Evolutionary conservation across 92 coral and sea anemone species (phyloP), one percentile per base, ranked within the genome.

Genomic region (Zoanthus sansibaricus): DNA sequence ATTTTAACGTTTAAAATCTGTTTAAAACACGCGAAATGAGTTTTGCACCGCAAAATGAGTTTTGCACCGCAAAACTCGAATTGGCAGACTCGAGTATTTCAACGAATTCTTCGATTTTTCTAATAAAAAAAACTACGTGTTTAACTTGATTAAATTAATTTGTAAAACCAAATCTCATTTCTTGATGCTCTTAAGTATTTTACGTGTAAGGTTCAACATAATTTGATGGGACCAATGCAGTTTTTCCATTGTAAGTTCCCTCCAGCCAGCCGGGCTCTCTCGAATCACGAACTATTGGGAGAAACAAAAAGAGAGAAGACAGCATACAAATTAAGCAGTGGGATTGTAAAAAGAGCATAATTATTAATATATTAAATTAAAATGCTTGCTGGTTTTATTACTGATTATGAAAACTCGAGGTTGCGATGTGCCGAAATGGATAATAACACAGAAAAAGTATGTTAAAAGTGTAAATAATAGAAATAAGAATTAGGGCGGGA

Each of bases 201-300:
- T 82, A 92, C 79, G 92, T 75, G 68, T 92, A 76, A 67, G 85
- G 87, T 80, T 97, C 99, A 44, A 95, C 99, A 61, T 97, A 97
- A 86, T 97, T 97, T 71, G 93, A 94, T 1, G 99, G 99, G 37
- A 97, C 72, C 58, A 97, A 95, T 62, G 98, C 99, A 31, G 99
- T 95, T 82, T 95, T 93, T 4, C 99, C 99, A 47, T 94, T 92
- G 82, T 95, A 83, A 1, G 99, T 97, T 61, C 99, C 99, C 79
- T 97, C 98, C 16, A 97, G 68, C 99, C 99, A 97, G 11, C 99
- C 99, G 14, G 99, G 99, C 75, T 97, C 99, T 86, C 94, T 95
- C 3, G 99, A 97, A 15, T 93, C 97, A 25, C 99, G 99, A 80
- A 97, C 99, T 97, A 83, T 45, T 49, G 3, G 32, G 69, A 59